Percentiles rank a stretch among this genome's conserved stretches.
Evolutionary conservation across 2,113 vertebrate genomes (phyloP).

Genomic region (Sphyrna mokarran): DNA sequence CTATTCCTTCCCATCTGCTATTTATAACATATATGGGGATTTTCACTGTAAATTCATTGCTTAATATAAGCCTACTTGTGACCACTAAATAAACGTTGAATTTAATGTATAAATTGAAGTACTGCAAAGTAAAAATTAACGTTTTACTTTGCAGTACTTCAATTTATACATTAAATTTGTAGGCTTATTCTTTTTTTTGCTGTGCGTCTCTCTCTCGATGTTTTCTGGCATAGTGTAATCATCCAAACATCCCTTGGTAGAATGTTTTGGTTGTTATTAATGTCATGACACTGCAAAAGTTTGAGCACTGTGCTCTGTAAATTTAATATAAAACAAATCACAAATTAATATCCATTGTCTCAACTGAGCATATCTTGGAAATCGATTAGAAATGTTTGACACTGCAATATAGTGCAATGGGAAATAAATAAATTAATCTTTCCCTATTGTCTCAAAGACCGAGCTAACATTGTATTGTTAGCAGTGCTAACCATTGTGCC

Average conservation of each 20-base stretch:
- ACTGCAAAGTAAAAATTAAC: too few relatives aligned
- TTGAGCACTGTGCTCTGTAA: not conserved
- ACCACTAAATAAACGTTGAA: too few relatives aligned
- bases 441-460: not conserved
- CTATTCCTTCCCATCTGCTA: not conserved
- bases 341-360: not conserved
- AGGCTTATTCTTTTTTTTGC: not conserved
- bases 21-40: not conserved
- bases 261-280: not conserved
- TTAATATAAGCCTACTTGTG: too few relatives aligned
- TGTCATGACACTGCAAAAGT: not conserved
- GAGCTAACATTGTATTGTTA: not conserved
- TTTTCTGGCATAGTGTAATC: not conserved
- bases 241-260: not conserved
- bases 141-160: not conserved
- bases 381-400: not conserved
- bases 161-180: not conserved
- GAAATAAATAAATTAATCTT: not conserved
- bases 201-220: not conserved
- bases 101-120: too few relatives aligned
- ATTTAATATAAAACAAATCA: not conserved
- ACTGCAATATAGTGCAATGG: not conserved
- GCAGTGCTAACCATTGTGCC: too few relatives aligned
- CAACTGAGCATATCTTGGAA: not conserved
- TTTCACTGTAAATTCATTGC: too few relatives aligned